Evolutionary conservation across 2,113 vertebrate species (phyloP), one percentile per base, ranked within the genome.

Genomic region (Dipodomys merriami): DNA sequence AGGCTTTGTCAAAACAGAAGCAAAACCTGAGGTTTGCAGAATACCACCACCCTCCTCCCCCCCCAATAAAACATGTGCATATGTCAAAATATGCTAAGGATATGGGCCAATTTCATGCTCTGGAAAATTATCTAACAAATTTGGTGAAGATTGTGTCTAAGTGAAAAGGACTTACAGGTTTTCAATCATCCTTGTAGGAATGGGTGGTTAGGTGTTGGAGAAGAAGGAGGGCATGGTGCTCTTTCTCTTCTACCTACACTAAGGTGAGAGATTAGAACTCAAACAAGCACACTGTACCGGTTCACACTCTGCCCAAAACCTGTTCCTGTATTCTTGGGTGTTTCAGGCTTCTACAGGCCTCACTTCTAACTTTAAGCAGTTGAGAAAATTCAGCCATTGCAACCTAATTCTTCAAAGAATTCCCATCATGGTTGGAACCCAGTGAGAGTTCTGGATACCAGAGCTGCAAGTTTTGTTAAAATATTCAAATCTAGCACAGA

Each of bases 1-100:
- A 90, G 80, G 33, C 91, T 96, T 95, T 97, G 95, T 97, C 93
- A 95, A 96, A 96, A 96, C 93, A 94, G 64, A 73, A 93, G 90
- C 35, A 88, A 86, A 80, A 49, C 35, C 83, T 39, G 74, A 96
- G 39, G 39, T 95, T 92, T 96, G 88, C 57, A 95, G 92, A 96
- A 89, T 96, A 95, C 57, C 57, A 39, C 93, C 93, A 95, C 53
- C 53, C 15, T 16, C 53, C 53, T 16, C 53, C 53, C 53, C 13
- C 53, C 53, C 53, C 95, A 96, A 93, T 95, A 96, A 93, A 95
- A 93, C 18, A 15, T 69, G 67, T 39, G n/a, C 81, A 90, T 92
- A 95, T 92, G 69, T 93, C 92, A 95, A 95, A 95, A 91, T 93
- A 78, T 90, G 88, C 64, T 86, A 80, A 87, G 88, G 78, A 78